Percentiles rank a stretch among this genome's conserved stretches.
phyloP scores from a whole-genome alignment of 2,113 vertebrate genomes.

The Tetrao urogallus region DNA sequence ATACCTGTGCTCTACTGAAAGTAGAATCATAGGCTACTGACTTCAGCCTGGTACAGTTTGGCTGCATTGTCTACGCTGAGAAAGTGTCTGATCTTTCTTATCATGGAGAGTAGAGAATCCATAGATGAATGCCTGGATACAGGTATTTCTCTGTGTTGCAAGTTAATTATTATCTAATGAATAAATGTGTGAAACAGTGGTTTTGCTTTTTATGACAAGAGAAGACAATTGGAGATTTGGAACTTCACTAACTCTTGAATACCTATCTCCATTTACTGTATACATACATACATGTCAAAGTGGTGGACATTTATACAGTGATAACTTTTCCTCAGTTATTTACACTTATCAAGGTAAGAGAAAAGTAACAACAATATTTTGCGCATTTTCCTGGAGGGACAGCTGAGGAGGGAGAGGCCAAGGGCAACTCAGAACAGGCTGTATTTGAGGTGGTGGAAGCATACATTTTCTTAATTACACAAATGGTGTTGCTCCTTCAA shows the following conservation, averaged over 20 bases:
- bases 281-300: neutral
- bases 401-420: neutral
- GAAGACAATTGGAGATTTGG: neutral
- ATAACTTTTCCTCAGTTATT: constrained; percentile 36
- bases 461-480: neutral
- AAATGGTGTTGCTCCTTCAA: neutral
- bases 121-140: neutral
- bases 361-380: neutral
- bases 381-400: neutral
- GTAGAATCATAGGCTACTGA: neutral
- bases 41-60: neutral
- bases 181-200: neutral
- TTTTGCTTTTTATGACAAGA: neutral
- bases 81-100: neutral
- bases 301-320: neutral
- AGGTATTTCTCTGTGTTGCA: neutral
- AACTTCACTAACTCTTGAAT: neutral
- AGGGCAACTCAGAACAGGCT: neutral
- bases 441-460: neutral
- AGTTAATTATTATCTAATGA: constrained; percentile 29
- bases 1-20: neutral
- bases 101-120: neutral
- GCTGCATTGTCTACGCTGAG: neutral
- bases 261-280: neutral
- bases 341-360: neutral